Evolutionary conservation across 2,113 vertebrate species (phyloP).

Genomic region (Salvelinus namaycush): DNA sequence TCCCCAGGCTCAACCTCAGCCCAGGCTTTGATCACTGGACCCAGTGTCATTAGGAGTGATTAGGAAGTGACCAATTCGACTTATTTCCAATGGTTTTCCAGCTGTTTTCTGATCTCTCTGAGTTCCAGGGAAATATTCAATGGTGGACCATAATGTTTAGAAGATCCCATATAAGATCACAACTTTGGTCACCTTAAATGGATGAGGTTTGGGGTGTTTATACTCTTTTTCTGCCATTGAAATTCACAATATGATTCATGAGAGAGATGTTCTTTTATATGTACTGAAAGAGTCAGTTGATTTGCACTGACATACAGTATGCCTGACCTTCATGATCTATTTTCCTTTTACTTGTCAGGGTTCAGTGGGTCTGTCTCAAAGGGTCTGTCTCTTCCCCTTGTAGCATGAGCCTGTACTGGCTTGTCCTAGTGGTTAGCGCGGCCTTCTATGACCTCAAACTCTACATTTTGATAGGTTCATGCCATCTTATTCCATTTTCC

Average conservation of each 20-base stretch:
- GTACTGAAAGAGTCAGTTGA: too few species aligned
- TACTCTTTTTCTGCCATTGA: too few species aligned
- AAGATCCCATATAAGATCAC: not conserved
- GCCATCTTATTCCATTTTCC: too few species aligned
- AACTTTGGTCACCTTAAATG: too few species aligned
- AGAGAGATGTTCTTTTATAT: too few species aligned
- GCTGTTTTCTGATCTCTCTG: not conserved
- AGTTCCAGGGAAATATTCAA: not conserved
- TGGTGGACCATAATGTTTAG: not conserved
- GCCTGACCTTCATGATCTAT: too few species aligned
- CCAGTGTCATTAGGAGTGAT: constrained; percentile 14
- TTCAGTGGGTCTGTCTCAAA: too few species aligned
- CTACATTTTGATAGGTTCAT: not conserved
- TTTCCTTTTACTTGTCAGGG: too few species aligned
- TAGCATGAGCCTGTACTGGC: not conserved
- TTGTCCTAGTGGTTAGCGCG: not conserved
- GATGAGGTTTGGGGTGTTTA: too few species aligned
- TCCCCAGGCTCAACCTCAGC: constrained; percentile 21
- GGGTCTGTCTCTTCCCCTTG: not conserved
- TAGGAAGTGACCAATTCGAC: not conserved
- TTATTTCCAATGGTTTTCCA: not conserved
- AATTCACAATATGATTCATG: too few species aligned
- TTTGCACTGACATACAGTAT: too few species aligned
- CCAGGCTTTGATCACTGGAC: constrained; percentile 33
- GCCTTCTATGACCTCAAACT: not conserved